A percentile compares a stretch with the other conserved stretches of the same genome.
Evolutionary conservation across 92 coral and sea anemone species (phyloP).

Genomic region (Chrysogorgia sp.): DNA sequence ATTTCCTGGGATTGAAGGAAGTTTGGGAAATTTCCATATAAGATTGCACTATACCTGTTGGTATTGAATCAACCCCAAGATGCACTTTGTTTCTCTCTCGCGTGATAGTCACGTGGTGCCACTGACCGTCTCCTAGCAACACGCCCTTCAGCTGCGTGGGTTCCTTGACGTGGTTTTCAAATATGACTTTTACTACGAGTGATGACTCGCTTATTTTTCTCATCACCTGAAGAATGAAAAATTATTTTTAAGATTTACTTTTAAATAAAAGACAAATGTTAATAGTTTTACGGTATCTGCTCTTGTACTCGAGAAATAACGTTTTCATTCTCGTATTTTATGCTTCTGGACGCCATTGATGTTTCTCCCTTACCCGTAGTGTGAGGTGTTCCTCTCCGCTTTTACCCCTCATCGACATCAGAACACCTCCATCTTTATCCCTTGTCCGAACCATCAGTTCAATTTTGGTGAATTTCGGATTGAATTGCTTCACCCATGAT

Average conservation of each 20-base stretch:
- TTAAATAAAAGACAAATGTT: too few relatives aligned
- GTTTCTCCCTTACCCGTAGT: constrained; percentile 61
- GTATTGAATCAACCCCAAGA: constrained; percentile 65
- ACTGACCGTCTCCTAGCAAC: constrained; percentile 83
- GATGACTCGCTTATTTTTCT: not conserved
- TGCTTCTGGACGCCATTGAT: too few relatives aligned
- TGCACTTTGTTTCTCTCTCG: constrained; percentile 71
- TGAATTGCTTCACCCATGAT: constrained; percentile 57
- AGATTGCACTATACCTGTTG: constrained; percentile 57
- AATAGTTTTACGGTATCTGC: too few relatives aligned
- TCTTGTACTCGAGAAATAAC: too few relatives aligned
- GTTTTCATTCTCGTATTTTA: too few relatives aligned
- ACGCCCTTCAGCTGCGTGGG: constrained; percentile 57
- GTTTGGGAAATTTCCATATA: too few relatives aligned
- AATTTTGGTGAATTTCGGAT: constrained; percentile 81
- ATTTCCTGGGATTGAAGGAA: too few relatives aligned
- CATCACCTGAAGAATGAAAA: too few relatives aligned
- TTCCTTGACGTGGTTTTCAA: not conserved
- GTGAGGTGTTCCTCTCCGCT: constrained; percentile 58
- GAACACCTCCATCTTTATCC: constrained; percentile 81
- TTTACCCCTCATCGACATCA: constrained; percentile 71
- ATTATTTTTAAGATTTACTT: too few relatives aligned
- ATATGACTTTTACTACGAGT: constrained; percentile 3
- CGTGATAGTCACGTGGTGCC: constrained; percentile 74
- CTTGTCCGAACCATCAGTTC: constrained; percentile 84